Percentiles rank a stretch among this genome's conserved stretches.
These are phyloP conservation scores for Speoplatyrhinus poulsoni DNA, from an alignment of 2,113 vertebrate species.

Conservation along the genomic window DNA sequence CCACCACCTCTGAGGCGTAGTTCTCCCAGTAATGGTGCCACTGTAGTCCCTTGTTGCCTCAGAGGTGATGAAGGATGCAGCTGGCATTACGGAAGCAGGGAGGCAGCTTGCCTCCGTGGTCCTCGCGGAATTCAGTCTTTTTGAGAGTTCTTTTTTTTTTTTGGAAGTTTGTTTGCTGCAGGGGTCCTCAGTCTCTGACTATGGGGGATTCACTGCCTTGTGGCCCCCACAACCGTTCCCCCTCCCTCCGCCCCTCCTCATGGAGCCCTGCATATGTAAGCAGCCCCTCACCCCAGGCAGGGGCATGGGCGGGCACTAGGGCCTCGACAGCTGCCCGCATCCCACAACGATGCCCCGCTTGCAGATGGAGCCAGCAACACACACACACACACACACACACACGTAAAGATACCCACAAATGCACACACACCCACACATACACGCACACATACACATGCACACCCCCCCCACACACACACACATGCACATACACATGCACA, in stretches of 20 bases:
- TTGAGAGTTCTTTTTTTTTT: conserved; percentile 7
- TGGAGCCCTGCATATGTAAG: too few species aligned
- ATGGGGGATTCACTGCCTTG: conserved; percentile 6
- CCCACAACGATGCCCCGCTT: neutral
- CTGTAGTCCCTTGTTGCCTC: neutral
- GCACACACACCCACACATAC: neutral
- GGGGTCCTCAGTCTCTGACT: neutral
- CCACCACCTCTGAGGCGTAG: conserved; percentile 5
- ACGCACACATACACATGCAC: neutral
- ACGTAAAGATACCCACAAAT: conserved; percentile 17
- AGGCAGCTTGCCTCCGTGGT: conserved; percentile 4
- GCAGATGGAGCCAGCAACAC: neutral
- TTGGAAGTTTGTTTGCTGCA: neutral
- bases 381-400: neutral
- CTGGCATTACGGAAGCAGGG: neutral
- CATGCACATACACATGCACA: neutral
- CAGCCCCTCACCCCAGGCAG: too few species aligned
- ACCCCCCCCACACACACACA: neutral
- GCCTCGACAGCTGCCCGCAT: neutral
- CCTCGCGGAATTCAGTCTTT: neutral
- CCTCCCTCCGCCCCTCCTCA: neutral
- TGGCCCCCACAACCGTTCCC: neutral
- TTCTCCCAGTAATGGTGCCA: conserved; percentile 1
- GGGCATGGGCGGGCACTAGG: neutral
- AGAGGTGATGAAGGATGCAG: conserved; percentile 5